Percentiles rank a stretch among this genome's conserved stretches.
Conservation (phyloP, 2,797 vertebrate genomes). For the Parotocinclus haroldoi region DNA sequence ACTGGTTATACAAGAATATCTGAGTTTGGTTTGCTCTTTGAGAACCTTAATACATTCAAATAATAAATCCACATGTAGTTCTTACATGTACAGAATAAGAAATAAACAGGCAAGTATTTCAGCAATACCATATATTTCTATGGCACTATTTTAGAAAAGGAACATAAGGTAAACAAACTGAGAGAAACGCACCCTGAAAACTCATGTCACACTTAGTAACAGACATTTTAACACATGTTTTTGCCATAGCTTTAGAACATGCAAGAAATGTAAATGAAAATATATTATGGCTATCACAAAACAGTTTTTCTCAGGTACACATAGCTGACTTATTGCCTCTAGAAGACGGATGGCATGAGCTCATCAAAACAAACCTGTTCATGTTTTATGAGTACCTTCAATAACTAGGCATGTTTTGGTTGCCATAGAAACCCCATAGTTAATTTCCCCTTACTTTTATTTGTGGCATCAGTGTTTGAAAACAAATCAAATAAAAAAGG, state of each 20-base stretch:
- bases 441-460: constrained; percentile 62
- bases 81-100: no score
- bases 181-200: not conserved
- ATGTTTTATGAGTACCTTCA: constrained; percentile 53
- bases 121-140: no score
- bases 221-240: not conserved
- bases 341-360: constrained; percentile 59
- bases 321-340: constrained; percentile 43
- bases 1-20: constrained; percentile 1
- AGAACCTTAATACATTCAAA: no score
- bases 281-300: constrained; percentile 31
- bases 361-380: constrained; percentile 44
- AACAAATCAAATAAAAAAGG: constrained; percentile 42
- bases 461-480: constrained; percentile 49
- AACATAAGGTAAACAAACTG: no score
- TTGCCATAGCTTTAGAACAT: constrained; percentile 12
- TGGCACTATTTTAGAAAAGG: not conserved
- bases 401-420: constrained; percentile 61
- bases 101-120: no score
- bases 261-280: constrained; percentile 13
- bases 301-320: constrained; percentile 24
- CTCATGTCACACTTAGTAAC: constrained; percentile 1
- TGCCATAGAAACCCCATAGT: constrained; percentile 75
- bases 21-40: not conserved
- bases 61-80: no score